Evolutionary conservation across 2,888 invertebrate genomes (phyloP).

Genomic region (Chaetoderma sp.): DNA sequence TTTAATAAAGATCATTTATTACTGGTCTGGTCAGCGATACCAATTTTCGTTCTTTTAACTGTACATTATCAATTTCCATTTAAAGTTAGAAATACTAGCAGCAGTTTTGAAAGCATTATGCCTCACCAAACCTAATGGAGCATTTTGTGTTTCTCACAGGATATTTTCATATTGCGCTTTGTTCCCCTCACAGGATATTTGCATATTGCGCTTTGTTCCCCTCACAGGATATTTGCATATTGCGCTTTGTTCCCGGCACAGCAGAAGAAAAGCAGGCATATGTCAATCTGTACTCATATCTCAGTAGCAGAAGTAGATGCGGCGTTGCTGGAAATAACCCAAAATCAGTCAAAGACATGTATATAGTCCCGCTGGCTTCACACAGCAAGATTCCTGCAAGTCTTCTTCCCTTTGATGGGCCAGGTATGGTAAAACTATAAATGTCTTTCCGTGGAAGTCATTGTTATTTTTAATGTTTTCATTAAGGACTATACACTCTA

Average conservation of each 20-base stretch:
- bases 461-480: background rate
- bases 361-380: constrained; percentile 87
- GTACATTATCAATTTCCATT: no score
- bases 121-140: no score
- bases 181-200: constrained; percentile 85
- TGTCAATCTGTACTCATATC: constrained; percentile 87
- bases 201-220: background rate
- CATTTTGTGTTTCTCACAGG: constrained; percentile 67
- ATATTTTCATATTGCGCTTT: constrained; percentile 85
- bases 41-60: no score
- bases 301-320: constrained; percentile 80
- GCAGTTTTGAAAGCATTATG: no score
- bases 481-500: background rate
- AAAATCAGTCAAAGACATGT: constrained; percentile 91
- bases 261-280: constrained; percentile 84
- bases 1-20: no score
- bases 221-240: constrained; percentile 80
- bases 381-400: constrained; percentile 77
- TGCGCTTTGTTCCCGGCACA: constrained; percentile 84
- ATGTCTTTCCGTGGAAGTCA: background rate
- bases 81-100: no score
- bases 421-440: constrained; percentile 71
- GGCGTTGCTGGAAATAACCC: constrained; percentile 82
- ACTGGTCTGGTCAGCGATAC: no score
- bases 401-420: constrained; percentile 74